Evolutionary conservation across 64 coral and sea anemone genomes (phyloP).

Genomic region (Porites lutea): DNA sequence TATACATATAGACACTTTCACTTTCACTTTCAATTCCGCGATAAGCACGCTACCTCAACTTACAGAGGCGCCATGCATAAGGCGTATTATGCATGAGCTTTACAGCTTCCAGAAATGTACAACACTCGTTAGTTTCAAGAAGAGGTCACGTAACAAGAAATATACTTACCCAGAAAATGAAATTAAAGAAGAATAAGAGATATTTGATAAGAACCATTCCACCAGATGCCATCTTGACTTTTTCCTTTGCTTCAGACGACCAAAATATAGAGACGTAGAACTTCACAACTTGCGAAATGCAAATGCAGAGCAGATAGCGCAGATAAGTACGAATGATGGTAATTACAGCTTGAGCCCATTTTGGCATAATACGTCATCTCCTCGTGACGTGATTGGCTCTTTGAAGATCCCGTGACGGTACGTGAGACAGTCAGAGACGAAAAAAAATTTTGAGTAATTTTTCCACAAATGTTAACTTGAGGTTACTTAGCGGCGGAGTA

Average conservation of each 20-base stretch:
- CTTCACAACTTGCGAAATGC: conserved; percentile 61
- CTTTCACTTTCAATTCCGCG: background rate
- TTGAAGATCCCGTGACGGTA: background rate
- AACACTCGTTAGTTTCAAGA: background rate
- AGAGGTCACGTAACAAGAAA: background rate
- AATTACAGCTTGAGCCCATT: background rate
- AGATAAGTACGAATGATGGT: background rate
- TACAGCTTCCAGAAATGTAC: background rate
- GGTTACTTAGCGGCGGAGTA: background rate
- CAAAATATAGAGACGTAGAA: background rate
- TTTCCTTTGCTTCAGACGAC: background rate
- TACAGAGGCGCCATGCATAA: background rate
- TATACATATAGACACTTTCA: background rate
- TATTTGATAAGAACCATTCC: conserved; percentile 93
- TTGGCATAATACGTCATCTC: conserved; percentile 25
- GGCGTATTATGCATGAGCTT: background rate
- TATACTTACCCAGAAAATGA: conserved; percentile 91
- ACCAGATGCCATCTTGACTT: conserved; percentile 78
- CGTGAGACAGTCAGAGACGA: background rate
- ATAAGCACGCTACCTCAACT: conserved; percentile 2
- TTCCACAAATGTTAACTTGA: background rate
- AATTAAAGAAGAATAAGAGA: conserved; percentile 88
- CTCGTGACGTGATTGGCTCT: conserved; percentile 12
- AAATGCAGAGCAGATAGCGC: background rate
- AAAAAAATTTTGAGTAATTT: background rate